Evolutionary conservation across 2,113 vertebrate species (phyloP).

Genomic region (Osmerus eperlanus): DNA sequence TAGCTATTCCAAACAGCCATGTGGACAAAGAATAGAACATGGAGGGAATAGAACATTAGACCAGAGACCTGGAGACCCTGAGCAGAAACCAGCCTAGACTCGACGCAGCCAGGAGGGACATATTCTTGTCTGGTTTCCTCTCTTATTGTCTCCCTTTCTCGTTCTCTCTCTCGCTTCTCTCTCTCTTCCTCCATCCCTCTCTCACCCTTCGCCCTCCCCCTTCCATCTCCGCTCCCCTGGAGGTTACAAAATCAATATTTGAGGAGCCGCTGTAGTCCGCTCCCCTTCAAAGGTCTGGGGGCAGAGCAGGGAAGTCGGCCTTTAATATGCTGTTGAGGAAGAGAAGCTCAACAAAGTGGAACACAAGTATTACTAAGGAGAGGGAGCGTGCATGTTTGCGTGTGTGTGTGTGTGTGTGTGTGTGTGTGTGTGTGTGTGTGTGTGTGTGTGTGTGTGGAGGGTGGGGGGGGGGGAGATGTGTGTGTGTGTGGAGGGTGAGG

Average conservation of each 20-base stretch:
- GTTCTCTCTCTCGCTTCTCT: background rate
- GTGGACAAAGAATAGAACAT: too few relatives aligned
- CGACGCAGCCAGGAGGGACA: too few relatives aligned
- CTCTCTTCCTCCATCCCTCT: background rate
- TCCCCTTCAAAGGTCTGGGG: conserved; percentile 63
- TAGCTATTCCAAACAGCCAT: too few relatives aligned
- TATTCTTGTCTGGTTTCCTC: background rate
- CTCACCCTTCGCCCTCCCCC: background rate
- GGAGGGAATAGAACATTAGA: too few relatives aligned
- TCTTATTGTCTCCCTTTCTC: background rate
- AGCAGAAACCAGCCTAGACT: too few relatives aligned
- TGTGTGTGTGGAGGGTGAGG: background rate
- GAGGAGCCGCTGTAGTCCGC: conserved; percentile 56
- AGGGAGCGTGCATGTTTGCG: background rate
- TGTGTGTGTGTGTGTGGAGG: conserved; percentile 4
- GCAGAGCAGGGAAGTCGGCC: conserved; percentile 52
- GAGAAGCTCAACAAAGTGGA: conserved; percentile 49
- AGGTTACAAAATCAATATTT: conserved; percentile 73
- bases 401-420: background rate
- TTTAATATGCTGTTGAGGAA: conserved; percentile 59
- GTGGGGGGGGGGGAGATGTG: background rate
- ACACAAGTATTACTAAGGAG: conserved; percentile 21
- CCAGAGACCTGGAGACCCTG: too few relatives aligned
- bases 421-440: conserved; percentile 1
- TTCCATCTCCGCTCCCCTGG: conserved; percentile 25